A percentile compares a stretch with the other conserved stretches of the same genome.
phyloP scores from a whole-genome alignment of 2,888 invertebrate genomes.

The Lycaena phlaeas region DNA sequence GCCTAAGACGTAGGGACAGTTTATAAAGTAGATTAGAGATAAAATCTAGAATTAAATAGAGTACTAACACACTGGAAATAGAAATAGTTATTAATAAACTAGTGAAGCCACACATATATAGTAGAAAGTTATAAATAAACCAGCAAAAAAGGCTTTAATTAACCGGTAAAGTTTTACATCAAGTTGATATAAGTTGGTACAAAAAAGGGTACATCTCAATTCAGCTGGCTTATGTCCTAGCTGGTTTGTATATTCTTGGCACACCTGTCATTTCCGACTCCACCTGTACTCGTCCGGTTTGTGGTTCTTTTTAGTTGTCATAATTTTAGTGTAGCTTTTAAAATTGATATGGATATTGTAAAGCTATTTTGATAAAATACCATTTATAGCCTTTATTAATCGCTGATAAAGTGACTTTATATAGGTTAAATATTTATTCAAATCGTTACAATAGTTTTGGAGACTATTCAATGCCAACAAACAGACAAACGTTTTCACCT shows the following conservation, averaged over 20 bases:
- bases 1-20: not conserved
- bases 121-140: not conserved
- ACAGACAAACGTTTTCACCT: no score
- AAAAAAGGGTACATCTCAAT: conserved; percentile 11
- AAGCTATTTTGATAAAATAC: no score
- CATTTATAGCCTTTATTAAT: no score
- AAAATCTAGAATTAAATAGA: not conserved
- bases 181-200: not conserved
- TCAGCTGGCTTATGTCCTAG: conserved; percentile 19
- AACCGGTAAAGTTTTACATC: not conserved
- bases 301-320: conserved; percentile 6
- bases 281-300: conserved; percentile 20
- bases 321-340: not conserved
- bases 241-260: no score
- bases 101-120: no score
- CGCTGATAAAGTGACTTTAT: no score
- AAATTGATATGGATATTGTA: no score
- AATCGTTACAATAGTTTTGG: no score
- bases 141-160: not conserved
- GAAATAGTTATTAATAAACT: not conserved
- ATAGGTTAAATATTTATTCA: no score
- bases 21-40: not conserved
- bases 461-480: no score
- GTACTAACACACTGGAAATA: no score
- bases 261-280: conserved; percentile 23